These are phyloP conservation scores for Hycleus phaleratus DNA, from an alignment of 1,140 invertebrate species.

Conservation along the genomic window DNA sequence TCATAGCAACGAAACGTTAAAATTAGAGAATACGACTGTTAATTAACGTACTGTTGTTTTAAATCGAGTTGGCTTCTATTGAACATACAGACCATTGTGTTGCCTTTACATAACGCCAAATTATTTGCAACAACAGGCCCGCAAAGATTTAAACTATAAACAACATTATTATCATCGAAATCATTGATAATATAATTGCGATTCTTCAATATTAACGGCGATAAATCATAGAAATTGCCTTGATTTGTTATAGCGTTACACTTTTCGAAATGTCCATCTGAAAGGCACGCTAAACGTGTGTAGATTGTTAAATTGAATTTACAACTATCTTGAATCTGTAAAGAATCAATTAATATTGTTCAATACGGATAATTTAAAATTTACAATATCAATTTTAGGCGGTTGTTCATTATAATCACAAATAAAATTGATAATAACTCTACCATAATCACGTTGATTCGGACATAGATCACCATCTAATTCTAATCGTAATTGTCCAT, in stretches of 20 bases:
- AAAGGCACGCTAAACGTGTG: background rate
- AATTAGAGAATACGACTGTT: background rate
- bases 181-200: slow-evolving; percentile 2
- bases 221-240: slow-evolving; percentile 1
- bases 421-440: slow-evolving; percentile 3
- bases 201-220: background rate
- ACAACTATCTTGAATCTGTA: slow-evolving; percentile 2
- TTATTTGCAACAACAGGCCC: background rate
- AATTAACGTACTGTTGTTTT: background rate
- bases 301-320: slow-evolving; percentile 3
- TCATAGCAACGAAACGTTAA: background rate
- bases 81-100: background rate
- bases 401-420: slow-evolving; percentile 1
- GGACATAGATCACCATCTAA: background rate
- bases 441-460: background rate
- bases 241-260: background rate
- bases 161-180: background rate
- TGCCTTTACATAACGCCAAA: background rate
- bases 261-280: background rate
- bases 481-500: background rate
- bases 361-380: background rate
- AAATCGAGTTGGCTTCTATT: slow-evolving; percentile 1
- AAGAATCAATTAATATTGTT: background rate
- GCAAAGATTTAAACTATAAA: slow-evolving; percentile 1
- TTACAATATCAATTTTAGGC: background rate